phyloP scores from a whole-genome alignment of 2,113 vertebrate species.

The Hirundichthys speculiger region DNA sequence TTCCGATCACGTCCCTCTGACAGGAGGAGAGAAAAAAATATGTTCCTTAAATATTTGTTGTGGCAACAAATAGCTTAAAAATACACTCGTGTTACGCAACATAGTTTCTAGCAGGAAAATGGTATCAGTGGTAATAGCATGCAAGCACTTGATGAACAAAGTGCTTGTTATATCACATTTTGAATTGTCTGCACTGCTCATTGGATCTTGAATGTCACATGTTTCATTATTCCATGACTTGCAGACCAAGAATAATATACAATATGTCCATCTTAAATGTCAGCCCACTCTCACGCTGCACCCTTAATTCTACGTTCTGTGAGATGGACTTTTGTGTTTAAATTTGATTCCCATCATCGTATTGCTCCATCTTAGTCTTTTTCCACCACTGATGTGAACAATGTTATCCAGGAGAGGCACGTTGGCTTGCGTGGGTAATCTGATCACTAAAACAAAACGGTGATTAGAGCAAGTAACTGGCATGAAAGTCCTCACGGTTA shows the following conservation, averaged over 20 bases:
- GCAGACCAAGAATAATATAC: conserved; percentile 62
- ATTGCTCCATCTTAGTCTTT: conserved; percentile 43
- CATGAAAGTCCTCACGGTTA: conserved; percentile 1
- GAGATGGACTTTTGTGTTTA: conserved; percentile 62
- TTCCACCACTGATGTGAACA: conserved; percentile 32
- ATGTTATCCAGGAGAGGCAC: conserved; percentile 32
- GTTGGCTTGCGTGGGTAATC: conserved; percentile 50
- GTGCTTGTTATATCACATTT: conserved; percentile 46
- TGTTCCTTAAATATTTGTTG: conserved; percentile 28
- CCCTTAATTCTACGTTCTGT: conserved; percentile 56
- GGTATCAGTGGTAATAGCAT: not conserved
- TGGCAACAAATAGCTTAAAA: conserved; percentile 21
- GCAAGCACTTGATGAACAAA: no score
- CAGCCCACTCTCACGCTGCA: conserved; percentile 56
- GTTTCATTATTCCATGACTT: conserved; percentile 74
- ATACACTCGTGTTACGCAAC: not conserved
- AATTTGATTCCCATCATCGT: conserved; percentile 66
- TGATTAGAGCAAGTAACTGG: conserved; percentile 30
- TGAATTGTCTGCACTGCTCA: conserved; percentile 62
- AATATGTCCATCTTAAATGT: conserved; percentile 78
- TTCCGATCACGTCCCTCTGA: conserved; percentile 80
- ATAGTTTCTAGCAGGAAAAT: conserved; percentile 6
- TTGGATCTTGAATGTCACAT: conserved; percentile 80
- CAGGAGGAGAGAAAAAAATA: conserved; percentile 47
- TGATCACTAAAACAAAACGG: conserved; percentile 34